Evolutionary conservation across 2,888 invertebrate genomes (phyloP).

Genomic region (Neuroscelio doddi): DNA sequence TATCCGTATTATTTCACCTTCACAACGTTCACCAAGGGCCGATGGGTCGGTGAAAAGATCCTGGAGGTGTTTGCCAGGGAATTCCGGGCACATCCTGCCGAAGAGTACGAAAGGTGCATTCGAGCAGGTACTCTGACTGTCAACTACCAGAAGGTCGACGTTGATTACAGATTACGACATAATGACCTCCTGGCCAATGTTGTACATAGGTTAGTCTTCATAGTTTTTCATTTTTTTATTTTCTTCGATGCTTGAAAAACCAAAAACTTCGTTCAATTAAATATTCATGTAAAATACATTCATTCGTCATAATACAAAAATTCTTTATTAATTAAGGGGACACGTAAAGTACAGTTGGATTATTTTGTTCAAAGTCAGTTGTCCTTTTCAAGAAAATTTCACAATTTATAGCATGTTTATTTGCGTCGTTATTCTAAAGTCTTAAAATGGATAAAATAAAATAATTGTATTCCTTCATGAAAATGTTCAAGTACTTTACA

Average conservation of each 20-base stretch:
- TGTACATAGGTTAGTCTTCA: constrained; percentile 90
- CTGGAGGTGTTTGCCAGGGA: constrained; percentile 94
- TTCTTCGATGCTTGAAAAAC: neutral
- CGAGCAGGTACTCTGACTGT: constrained; percentile 93
- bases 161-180: constrained; percentile 93
- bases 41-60: constrained; percentile 96
- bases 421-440: too few relatives aligned
- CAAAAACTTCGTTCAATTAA: too few relatives aligned
- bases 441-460: too few relatives aligned
- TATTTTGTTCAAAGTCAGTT: too few relatives aligned
- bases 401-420: too few relatives aligned
- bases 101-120: constrained; percentile 93
- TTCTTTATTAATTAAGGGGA: too few relatives aligned
- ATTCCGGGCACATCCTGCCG: constrained; percentile 94
- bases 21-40: constrained; percentile 95
- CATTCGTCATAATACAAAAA: too few relatives aligned
- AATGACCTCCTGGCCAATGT: constrained; percentile 94
- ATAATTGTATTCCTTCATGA: too few relatives aligned
- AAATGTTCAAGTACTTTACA: too few relatives aligned
- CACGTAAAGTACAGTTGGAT: too few relatives aligned
- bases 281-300: too few relatives aligned
- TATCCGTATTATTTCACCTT: constrained; percentile 98
- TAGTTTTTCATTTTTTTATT: neutral
- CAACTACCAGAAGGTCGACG: constrained; percentile 92
- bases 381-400: too few relatives aligned